Base-by-base conservation (phyloP, 1,140 invertebrate genomes). In the Halotydeus destructor region DNA sequence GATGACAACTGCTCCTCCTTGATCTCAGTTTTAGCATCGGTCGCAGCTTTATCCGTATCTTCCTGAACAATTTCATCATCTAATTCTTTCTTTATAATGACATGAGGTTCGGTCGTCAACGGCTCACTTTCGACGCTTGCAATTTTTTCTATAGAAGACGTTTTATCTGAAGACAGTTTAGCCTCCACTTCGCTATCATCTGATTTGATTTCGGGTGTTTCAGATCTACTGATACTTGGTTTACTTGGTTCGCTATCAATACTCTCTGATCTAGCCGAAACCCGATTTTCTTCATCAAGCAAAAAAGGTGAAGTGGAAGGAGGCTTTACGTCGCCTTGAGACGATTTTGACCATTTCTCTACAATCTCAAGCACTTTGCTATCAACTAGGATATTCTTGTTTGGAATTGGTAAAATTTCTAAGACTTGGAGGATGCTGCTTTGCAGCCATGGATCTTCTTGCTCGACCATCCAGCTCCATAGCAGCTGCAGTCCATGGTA, bases 401-500 rank as follows among this genome's bases (percentile, higher is more conserved):
- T 91, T 2, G 79, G 74, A 44, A 94, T 86, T 4, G 86, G 85
- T 39, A 96, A 64, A 33, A 72, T 70, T 39, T 74, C 72, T 27
- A 66, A 49, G 1, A 53, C 38, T 43, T 49, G 43, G 11, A 53
- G 33, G 34, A 54, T 51, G 37, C 47, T 44, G 11, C n/a, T 34
- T 47, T 52, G 50, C 6, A 54, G 43, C 28, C 52, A 41, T 18
- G 31, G 19, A 26, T 50, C 44, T 30, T 48, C 52, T 8, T 72
- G 65, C 53, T 79, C 75, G 50, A 72, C 70, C 70, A 91, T 89
- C 73, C 88, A 94, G 31, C 78, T 81, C 65, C 84, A 84, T 30
- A 96, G 65, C 21, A 94, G 60, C 8, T 78, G 66, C 23, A 96
- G 63, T 1, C 86, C 88, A 55, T 93, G 83, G 62, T 94, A 94